Percentiles rank a stretch among this genome's conserved stretches.
phyloP scores from a whole-genome alignment of 64 coral and sea anemone genomes.

The Porites australiensis region DNA sequence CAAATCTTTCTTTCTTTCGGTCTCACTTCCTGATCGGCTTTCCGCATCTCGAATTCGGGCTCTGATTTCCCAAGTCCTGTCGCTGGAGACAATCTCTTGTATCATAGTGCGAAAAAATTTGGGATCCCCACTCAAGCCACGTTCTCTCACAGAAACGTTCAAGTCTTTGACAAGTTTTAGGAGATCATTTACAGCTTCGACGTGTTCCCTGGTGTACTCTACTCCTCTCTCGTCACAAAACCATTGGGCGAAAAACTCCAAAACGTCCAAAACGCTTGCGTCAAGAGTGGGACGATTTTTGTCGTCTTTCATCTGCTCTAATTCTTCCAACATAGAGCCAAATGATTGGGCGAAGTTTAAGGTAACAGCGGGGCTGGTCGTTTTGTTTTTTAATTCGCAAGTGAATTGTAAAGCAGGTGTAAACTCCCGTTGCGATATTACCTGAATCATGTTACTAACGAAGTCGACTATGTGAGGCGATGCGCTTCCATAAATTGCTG shows the following conservation, averaged over 20 bases:
- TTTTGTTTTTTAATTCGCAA: neutral
- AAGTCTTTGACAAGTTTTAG: neutral
- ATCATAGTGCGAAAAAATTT: neutral
- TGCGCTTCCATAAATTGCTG: conserved; percentile 33
- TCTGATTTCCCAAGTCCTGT: neutral
- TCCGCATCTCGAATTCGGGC: neutral
- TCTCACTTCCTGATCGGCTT: neutral
- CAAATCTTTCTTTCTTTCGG: neutral
- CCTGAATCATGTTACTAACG: neutral
- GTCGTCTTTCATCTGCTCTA: neutral
- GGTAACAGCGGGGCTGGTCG: neutral
- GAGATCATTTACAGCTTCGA: neutral
- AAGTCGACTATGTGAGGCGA: neutral
- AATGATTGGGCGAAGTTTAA: neutral
- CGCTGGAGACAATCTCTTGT: neutral
- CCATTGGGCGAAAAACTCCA: neutral
- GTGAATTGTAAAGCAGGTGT: neutral
- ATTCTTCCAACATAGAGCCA: neutral
- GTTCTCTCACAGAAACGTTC: too few species aligned
- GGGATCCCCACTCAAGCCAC: neutral
- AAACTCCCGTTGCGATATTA: neutral
- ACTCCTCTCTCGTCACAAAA: neutral
- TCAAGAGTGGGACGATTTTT: neutral
- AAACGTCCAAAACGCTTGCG: neutral
- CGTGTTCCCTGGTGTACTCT: neutral